phyloP scores from a whole-genome alignment of 2,797 vertebrate species.

The Sebastes diploproa region DNA sequence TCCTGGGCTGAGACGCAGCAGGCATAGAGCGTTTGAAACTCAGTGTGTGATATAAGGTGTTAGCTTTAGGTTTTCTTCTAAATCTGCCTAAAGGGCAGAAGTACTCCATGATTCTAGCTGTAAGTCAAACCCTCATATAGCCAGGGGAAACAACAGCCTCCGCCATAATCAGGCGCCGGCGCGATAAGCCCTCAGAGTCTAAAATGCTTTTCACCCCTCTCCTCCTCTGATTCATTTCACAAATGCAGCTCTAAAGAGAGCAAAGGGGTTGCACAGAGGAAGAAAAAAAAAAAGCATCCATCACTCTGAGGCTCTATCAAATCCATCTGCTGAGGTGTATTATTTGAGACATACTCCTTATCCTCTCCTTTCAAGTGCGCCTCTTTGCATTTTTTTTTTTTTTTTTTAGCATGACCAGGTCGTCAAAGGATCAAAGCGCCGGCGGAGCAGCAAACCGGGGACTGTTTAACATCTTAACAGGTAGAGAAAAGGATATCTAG shows the following conservation, averaged over 20 bases:
- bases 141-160: constrained; percentile 59
- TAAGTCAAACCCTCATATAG: constrained; percentile 58
- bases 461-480: constrained; percentile 71
- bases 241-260: constrained; percentile 62
- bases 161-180: constrained; percentile 48
- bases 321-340: constrained; percentile 69
- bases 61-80: constrained; percentile 61
- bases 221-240: constrained; percentile 63
- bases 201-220: constrained; percentile 39
- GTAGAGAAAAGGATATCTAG: constrained; percentile 47
- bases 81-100: constrained; percentile 74
- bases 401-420: constrained; percentile 61
- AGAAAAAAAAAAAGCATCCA: constrained; percentile 17
- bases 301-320: constrained; percentile 57
- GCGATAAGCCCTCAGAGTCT: constrained; percentile 55
- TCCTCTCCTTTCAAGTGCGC: constrained; percentile 68
- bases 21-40: constrained; percentile 45
- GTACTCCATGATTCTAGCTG: constrained; percentile 50
- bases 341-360: constrained; percentile 70
- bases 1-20: constrained; percentile 49
- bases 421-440: constrained; percentile 69
- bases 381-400: constrained; percentile 55
- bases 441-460: constrained; percentile 39
- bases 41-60: constrained; percentile 54
- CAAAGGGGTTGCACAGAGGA: constrained; percentile 36